Percentiles rank a stretch among this genome's conserved stretches.
These are phyloP conservation scores for Lordiphosa fenestrarum DNA, from an alignment of 2,888 invertebrate genomes.

Conservation along the genomic window DNA sequence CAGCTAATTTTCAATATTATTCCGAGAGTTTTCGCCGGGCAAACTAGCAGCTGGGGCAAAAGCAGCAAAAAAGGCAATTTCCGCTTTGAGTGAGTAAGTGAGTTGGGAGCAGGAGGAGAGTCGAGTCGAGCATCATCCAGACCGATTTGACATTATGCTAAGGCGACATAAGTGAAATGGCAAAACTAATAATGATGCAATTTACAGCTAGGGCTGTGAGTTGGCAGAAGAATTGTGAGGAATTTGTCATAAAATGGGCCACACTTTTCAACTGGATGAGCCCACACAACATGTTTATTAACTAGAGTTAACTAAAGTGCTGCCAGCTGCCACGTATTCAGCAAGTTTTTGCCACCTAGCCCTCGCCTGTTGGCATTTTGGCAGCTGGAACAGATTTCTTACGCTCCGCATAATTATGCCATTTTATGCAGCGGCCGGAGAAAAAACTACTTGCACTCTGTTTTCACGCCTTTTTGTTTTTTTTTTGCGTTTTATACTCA, in stretches of 20 bases:
- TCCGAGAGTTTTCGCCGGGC: conserved; percentile 32
- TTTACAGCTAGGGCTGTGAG: too few species aligned
- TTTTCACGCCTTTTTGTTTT: conserved; percentile 29
- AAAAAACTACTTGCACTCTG: conserved; percentile 29
- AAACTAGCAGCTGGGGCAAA: conserved; percentile 47
- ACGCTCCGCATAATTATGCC: conserved; percentile 53
- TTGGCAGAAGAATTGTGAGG: too few species aligned
- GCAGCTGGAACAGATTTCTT: conserved; percentile 59
- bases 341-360: conserved; percentile 24
- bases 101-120: neutral
- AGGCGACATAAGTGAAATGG: conserved; percentile 31
- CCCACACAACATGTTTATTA: conserved; percentile 23
- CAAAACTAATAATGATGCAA: conserved; percentile 6
- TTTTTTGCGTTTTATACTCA: conserved; percentile 32
- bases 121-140: conserved; percentile 6
- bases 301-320: conserved; percentile 18
- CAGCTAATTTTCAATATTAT: conserved; percentile 64
- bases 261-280: too few species aligned
- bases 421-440: conserved; percentile 49
- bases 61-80: conserved; percentile 57
- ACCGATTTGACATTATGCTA: conserved; percentile 55
- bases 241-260: too few species aligned
- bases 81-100: conserved; percentile 27
- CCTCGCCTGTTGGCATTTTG: conserved; percentile 55
- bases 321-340: neutral